Evolutionary conservation across 2,797 vertebrate species (phyloP).

Genomic region (Poeciliopsis presidionis): DNA sequence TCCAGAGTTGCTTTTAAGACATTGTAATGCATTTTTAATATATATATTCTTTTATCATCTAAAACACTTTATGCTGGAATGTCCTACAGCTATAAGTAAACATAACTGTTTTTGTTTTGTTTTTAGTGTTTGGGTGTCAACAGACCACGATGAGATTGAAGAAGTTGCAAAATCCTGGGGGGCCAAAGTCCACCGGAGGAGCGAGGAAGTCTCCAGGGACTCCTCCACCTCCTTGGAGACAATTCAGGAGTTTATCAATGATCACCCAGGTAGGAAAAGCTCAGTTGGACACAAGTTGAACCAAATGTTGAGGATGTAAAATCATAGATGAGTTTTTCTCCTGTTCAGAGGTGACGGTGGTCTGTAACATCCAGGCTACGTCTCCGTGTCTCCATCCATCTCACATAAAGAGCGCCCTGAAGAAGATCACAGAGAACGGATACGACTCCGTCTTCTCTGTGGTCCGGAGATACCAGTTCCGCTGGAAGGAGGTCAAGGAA

Average conservation of each 20-base stretch:
- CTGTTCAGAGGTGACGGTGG: conserved; percentile 84
- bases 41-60: not conserved
- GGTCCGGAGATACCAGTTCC: conserved; percentile 91
- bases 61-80: not conserved
- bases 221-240: conserved; percentile 88
- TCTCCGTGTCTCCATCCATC: conserved; percentile 92
- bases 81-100: not conserved
- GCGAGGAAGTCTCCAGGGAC: conserved; percentile 88
- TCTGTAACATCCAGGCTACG: conserved; percentile 95
- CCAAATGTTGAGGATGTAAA: not conserved
- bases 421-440: conserved; percentile 73
- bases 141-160: conserved; percentile 92
- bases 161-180: conserved; percentile 86
- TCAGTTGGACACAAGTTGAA: not conserved
- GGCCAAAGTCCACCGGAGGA: conserved; percentile 88
- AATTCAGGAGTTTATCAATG: conserved; percentile 86
- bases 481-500: conserved; percentile 90
- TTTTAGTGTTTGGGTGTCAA: conserved; percentile 89
- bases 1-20: too few relatives aligned
- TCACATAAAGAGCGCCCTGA: conserved; percentile 86
- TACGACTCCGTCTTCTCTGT: conserved; percentile 93
- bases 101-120: not conserved
- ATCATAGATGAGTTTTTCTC: not conserved
- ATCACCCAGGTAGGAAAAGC: conserved; percentile 9
- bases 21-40: too few relatives aligned